Conservation (phyloP, 1,140 invertebrate genomes). For the Zeugodacus cucurbitae region DNA sequence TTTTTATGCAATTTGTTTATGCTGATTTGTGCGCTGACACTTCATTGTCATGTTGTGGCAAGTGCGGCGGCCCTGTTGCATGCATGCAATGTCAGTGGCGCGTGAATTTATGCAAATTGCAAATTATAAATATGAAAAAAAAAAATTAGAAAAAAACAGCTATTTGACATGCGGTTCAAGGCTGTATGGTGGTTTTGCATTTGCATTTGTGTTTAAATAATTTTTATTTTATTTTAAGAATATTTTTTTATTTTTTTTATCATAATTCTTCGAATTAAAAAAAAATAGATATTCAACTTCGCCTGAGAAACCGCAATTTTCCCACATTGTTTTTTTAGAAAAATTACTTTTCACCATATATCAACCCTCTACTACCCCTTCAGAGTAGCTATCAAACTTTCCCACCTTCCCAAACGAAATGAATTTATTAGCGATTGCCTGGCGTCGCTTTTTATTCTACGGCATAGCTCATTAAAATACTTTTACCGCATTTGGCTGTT, state of each 20-base stretch:
- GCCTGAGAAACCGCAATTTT: no score
- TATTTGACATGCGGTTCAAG: not conserved
- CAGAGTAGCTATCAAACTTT: no score
- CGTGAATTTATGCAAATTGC: not conserved
- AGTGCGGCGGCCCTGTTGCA: not conserved
- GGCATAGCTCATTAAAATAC: no score
- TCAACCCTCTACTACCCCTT: no score
- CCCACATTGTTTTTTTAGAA: no score
- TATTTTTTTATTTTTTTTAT: not conserved
- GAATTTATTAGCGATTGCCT: no score
- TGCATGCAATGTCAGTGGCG: not conserved
- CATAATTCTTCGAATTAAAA: no score
- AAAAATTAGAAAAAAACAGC: not conserved
- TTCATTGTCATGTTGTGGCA: slow-evolving; percentile 35
- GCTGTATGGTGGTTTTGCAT: not conserved
- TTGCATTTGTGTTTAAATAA: not conserved
- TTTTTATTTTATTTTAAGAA: not conserved
- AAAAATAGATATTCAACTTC: no score
- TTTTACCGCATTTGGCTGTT: no score
- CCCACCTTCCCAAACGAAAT: no score
- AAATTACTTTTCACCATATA: no score
- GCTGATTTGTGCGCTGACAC: not conserved
- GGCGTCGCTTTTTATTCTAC: no score
- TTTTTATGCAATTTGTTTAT: not conserved
- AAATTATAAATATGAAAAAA: not conserved